phyloP scores from a whole-genome alignment of 2,113 vertebrate species.

The Stegostoma tigrinum region DNA sequence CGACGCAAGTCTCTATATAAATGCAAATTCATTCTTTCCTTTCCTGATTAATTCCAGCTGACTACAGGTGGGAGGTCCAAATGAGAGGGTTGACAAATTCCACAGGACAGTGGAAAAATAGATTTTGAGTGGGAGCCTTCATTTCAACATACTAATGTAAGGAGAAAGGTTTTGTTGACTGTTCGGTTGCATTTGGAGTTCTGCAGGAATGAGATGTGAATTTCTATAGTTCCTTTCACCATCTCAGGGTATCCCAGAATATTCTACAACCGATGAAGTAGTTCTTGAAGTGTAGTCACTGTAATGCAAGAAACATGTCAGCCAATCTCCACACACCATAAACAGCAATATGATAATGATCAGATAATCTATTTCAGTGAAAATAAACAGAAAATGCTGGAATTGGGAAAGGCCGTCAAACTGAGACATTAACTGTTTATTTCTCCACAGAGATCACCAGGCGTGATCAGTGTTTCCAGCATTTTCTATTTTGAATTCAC shows the following conservation, averaged over 20 bases:
- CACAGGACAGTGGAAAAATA: not conserved
- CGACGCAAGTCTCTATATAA: not conserved
- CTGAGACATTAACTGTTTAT: not conserved
- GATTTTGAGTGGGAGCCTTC: not conserved
- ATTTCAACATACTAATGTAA: not conserved
- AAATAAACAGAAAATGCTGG: not conserved
- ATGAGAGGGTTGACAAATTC: not conserved
- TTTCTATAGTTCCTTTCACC: not conserved
- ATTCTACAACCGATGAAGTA: not conserved
- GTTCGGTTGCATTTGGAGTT: not conserved
- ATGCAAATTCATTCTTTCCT: not conserved
- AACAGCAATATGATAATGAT: not conserved
- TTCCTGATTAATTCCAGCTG: not conserved
- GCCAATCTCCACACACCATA: not conserved
- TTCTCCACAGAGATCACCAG: not conserved
- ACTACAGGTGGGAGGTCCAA: not conserved
- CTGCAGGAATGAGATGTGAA: not conserved
- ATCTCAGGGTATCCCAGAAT: not conserved
- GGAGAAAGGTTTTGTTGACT: not conserved
- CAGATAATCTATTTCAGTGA: not conserved
- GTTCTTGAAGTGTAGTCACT: not conserved
- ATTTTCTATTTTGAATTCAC: not conserved
- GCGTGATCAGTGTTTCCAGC: too few relatives aligned
- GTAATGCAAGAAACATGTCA: not conserved
- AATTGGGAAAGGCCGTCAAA: too few relatives aligned